A percentile compares a stretch with the other conserved stretches of the same genome.
Evolutionary conservation across 2,888 invertebrate genomes (phyloP).

Genomic region (Tribolium freemani): DNA sequence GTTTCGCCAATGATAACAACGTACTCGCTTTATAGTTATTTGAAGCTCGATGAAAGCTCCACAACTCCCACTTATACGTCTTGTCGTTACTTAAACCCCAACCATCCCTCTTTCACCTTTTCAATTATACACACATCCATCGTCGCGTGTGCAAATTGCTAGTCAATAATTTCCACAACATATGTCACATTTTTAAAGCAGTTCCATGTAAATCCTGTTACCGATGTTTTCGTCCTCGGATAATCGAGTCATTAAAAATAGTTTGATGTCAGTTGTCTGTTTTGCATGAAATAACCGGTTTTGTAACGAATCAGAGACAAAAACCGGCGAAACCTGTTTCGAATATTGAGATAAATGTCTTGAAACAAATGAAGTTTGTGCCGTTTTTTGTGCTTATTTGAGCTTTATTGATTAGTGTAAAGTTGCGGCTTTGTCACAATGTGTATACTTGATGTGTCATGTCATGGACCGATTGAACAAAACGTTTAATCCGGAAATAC

Average conservation of each 20-base stretch:
- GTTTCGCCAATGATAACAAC: conserved; percentile 25
- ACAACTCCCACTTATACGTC: conserved; percentile 1
- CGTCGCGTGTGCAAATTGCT: not conserved
- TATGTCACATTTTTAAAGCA: conserved; percentile 7
- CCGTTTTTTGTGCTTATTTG: not conserved
- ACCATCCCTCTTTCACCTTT: conserved; percentile 1
- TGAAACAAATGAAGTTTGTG: not conserved
- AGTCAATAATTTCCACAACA: no score
- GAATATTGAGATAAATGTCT: not conserved
- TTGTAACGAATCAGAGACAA: not conserved
- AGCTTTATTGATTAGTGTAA: conserved; percentile 28
- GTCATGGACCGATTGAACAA: conserved; percentile 29
- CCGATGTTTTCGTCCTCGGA: conserved; percentile 1
- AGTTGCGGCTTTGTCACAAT: conserved; percentile 33
- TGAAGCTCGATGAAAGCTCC: conserved; percentile 23
- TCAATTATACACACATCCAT: not conserved
- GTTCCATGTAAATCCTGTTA: conserved; percentile 20
- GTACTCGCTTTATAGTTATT: conserved; percentile 13
- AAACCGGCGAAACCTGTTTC: not conserved
- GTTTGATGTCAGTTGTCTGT: not conserved
- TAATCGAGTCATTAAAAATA: conserved; percentile 9
- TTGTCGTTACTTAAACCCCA: conserved; percentile 15
- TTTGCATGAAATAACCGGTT: not conserved
- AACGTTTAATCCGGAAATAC: conserved; percentile 30
- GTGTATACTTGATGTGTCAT: conserved; percentile 34